These are phyloP conservation scores for Melinaea marsaeus DNA, from an alignment of 2,888 invertebrate genomes.

Conservation along the genomic window DNA sequence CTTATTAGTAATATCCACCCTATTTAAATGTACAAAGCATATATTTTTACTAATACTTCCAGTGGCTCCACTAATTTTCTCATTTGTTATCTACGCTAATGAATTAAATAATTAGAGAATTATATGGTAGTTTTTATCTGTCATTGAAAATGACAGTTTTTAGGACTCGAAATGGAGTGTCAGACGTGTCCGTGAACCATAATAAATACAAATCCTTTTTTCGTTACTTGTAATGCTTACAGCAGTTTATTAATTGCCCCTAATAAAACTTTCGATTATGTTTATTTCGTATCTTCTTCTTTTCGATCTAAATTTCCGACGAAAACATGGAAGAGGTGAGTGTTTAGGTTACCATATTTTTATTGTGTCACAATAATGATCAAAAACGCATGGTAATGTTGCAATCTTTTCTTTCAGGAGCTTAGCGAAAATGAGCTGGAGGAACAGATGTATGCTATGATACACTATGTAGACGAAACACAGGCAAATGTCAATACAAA, in stretches of 20 bases:
- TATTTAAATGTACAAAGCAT: too few species aligned
- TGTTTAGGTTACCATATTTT: constrained; percentile 57
- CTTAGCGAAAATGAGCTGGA: constrained; percentile 73
- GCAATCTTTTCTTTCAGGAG: constrained; percentile 58
- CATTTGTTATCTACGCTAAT: too few species aligned
- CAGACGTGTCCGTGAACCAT: constrained; percentile 68
- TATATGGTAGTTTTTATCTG: constrained; percentile 30
- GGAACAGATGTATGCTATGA: constrained; percentile 69
- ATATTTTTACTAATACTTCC: too few species aligned
- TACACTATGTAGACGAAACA: constrained; percentile 67
- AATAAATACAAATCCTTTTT: constrained; percentile 58
- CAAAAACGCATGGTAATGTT: constrained; percentile 40
- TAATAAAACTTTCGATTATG: constrained; percentile 67
- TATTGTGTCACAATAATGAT: constrained; percentile 56
- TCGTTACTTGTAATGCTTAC: constrained; percentile 65
- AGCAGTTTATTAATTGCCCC: constrained; percentile 57
- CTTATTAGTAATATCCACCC: too few species aligned
- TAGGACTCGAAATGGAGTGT: constrained; percentile 59
- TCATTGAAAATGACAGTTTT: constrained; percentile 21
- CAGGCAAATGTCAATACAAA: constrained; percentile 48
- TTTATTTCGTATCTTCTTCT: constrained; percentile 62
- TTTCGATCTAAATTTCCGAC: constrained; percentile 61
- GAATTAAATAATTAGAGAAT: background rate
- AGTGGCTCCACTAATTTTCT: too few species aligned
- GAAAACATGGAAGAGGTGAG: constrained; percentile 73